These are phyloP conservation scores for Pseudocheirus occidentalis DNA, from an alignment of 2,797 vertebrate genomes.

Conservation along the genomic window DNA sequence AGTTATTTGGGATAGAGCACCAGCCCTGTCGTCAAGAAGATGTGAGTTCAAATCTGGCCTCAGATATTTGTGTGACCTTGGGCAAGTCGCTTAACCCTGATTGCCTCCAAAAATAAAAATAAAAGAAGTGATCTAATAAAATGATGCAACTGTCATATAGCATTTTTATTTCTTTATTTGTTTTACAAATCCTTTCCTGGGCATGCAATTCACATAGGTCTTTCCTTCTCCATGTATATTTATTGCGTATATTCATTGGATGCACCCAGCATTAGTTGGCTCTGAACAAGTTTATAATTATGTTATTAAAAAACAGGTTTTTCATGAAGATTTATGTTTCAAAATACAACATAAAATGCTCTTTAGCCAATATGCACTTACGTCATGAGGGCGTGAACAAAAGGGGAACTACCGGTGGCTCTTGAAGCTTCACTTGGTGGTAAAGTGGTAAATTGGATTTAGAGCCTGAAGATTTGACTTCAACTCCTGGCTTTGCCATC, in stretches of 20 bases:
- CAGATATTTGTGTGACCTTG: not conserved
- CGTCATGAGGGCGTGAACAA: not conserved
- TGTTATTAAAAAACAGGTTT: not conserved
- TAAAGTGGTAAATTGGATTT: not conserved
- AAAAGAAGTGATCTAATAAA: not conserved
- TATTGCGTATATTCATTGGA: constrained; percentile 3
- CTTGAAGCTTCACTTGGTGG: not conserved
- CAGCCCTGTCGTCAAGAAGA: not conserved
- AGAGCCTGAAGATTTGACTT: not conserved
- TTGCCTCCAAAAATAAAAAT: not conserved
- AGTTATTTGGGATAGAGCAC: not conserved
- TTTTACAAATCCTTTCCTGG: not conserved
- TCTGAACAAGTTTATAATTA: constrained; percentile 46
- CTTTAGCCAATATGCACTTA: not conserved
- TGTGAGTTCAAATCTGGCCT: not conserved
- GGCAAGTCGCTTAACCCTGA: not conserved
- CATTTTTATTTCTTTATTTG: not conserved
- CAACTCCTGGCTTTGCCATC: not conserved
- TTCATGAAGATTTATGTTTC: not conserved
- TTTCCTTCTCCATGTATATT: constrained; percentile 26
- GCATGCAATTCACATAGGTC: not conserved
- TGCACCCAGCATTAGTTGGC: not conserved
- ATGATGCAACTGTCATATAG: not conserved
- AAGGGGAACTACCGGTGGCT: not conserved
- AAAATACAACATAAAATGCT: not conserved